phyloP scores from a whole-genome alignment of 1,140 invertebrate genomes.

The Plodia interpunctella region DNA sequence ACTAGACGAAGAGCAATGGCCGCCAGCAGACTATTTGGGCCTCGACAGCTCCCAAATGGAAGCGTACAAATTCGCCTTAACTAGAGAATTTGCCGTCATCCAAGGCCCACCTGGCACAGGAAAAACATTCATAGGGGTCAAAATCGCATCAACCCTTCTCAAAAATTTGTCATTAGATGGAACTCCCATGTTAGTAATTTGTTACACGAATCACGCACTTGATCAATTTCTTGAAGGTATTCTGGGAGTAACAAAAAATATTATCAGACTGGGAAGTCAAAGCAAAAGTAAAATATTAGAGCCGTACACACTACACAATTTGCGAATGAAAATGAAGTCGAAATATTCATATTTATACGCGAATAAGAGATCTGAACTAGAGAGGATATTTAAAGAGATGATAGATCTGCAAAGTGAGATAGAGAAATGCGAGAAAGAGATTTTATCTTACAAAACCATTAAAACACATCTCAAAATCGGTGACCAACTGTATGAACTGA shows the following conservation, averaged over 20 bases:
- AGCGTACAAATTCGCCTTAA: slow-evolving; percentile 80
- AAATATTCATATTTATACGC: slow-evolving; percentile 52
- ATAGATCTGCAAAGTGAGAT: slow-evolving; percentile 51
- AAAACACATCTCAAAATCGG: slow-evolving; percentile 42
- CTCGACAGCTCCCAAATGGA: slow-evolving; percentile 79
- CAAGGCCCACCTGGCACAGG: slow-evolving; percentile 90
- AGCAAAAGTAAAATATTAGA: slow-evolving; percentile 79
- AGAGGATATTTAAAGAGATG: slow-evolving; percentile 51
- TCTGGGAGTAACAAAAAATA: slow-evolving; percentile 71
- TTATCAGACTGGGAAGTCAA: slow-evolving; percentile 86
- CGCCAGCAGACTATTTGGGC: slow-evolving; percentile 46
- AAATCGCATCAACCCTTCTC: slow-evolving; percentile 80
- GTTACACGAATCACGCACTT: slow-evolving; percentile 92
- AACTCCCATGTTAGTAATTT: slow-evolving; percentile 87
- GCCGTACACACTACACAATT: slow-evolving; percentile 68
- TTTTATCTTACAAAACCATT: slow-evolving; percentile 46
- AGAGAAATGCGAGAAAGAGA: slow-evolving; percentile 55
- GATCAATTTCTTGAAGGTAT: slow-evolving; percentile 93
- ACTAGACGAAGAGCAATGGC: slow-evolving; percentile 59
- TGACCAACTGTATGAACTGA: slow-evolving; percentile 36
- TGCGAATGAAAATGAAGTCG: slow-evolving; percentile 49
- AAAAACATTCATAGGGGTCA: slow-evolving; percentile 86
- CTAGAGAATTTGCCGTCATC: slow-evolving; percentile 84
- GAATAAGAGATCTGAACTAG: slow-evolving; percentile 48
- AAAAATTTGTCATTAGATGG: slow-evolving; percentile 71